These are phyloP conservation scores for Bombus fervidus DNA, from an alignment of 1,140 invertebrate genomes.

Conservation along the genomic window DNA sequence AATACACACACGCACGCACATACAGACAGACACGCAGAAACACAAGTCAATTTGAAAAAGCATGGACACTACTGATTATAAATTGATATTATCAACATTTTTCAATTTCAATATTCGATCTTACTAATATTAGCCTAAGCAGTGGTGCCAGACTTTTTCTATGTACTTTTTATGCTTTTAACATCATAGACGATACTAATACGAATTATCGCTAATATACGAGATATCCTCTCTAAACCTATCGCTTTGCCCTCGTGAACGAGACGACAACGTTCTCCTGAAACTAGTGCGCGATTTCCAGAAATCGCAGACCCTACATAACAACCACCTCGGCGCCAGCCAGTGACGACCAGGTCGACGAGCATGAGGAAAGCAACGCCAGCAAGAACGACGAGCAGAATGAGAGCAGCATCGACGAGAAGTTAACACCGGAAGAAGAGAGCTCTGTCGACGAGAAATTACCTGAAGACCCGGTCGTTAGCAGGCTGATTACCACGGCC, in stretches of 20 bases:
- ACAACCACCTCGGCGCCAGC: constrained; percentile 77
- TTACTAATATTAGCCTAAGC: not conserved
- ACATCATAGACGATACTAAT: not conserved
- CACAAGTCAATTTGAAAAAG: not conserved
- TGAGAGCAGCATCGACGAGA: constrained; percentile 33
- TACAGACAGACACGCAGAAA: not conserved
- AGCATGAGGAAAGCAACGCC: constrained; percentile 48
- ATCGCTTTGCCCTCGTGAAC: not conserved
- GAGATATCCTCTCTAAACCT: not conserved
- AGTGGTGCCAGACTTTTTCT: constrained; percentile 12
- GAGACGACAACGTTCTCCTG: no score
- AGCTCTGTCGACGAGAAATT: constrained; percentile 44
- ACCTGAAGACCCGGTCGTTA: constrained; percentile 67
- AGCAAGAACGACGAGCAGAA: constrained; percentile 41
- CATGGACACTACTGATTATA: constrained; percentile 9
- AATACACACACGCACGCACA: not conserved
- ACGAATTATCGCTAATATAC: not conserved
- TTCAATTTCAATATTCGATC: not conserved
- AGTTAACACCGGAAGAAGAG: constrained; percentile 58
- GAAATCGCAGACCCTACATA: constrained; percentile 77
- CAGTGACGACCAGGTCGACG: constrained; percentile 73
- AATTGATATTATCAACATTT: not conserved
- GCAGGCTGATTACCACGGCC: constrained; percentile 65
- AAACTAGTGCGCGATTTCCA: constrained; percentile 57
- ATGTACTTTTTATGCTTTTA: not conserved